Conservation (phyloP, 1,140 invertebrate genomes). For the Microplitis mediator region DNA sequence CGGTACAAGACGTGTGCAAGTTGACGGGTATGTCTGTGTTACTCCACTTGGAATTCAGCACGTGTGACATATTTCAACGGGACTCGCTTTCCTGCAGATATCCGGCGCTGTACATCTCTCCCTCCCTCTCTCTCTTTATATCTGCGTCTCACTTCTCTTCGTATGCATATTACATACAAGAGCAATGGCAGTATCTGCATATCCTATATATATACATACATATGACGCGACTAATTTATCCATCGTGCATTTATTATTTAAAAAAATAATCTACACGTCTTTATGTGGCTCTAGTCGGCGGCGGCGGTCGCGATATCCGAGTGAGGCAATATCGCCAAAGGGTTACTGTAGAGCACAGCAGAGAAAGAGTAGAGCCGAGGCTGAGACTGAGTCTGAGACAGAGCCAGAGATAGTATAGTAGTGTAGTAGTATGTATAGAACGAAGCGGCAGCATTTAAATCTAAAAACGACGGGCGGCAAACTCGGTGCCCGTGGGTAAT, state of each 20-base stretch:
- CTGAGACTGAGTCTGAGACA: too few species aligned
- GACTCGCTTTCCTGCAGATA: neutral
- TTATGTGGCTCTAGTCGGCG: too few species aligned
- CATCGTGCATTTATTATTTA: too few species aligned
- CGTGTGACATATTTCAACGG: constrained; percentile 3
- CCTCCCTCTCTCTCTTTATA: neutral
- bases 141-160: too few species aligned
- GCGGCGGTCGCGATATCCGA: neutral
- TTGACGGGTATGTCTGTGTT: neutral
- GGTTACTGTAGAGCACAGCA: too few species aligned
- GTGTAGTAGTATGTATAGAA: constrained; percentile 4
- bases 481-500: constrained; percentile 47
- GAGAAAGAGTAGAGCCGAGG: constrained; percentile 5
- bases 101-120: neutral
- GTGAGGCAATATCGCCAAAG: too few species aligned
- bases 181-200: too few species aligned
- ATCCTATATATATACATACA: too few species aligned
- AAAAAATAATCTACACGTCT: too few species aligned
- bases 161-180: too few species aligned
- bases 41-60: constrained; percentile 1
- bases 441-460: constrained; percentile 42
- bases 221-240: too few species aligned
- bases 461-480: constrained; percentile 48
- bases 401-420: constrained; percentile 21
- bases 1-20: too few species aligned